Evolutionary conservation across 92 coral and sea anemone genomes (phyloP), one percentile per base, ranked within the genome.

Genomic region (Porites evermanni): DNA sequence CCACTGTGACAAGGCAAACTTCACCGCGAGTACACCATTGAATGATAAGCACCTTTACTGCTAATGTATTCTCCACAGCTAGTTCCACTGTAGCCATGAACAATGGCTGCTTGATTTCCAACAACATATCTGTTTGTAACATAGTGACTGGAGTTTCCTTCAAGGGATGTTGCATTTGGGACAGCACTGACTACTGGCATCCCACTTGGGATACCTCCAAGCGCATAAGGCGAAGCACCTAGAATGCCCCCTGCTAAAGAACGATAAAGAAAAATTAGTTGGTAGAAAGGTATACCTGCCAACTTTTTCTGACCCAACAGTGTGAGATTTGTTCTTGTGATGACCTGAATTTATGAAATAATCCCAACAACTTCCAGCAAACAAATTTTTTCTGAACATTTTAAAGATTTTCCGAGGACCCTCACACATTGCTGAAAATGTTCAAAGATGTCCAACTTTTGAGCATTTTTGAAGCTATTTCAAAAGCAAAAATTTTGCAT

Each of bases 31-130:
- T 67, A 85, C 70, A 76, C 82, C 82, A 77, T 77, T 18, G 88
- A 65, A 50, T 78, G 88, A 21, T 65, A 72, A 1, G 82, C 64
- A 12, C 86, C 74, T 56, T 58, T 70, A 29, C 86, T 82, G 67
- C 32, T 82, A 79, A 32, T 59, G 16, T 72, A 70, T 16, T 85
- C 88, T n/a, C 88, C 83, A 85, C 88, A 85, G 72, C 83, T 54
- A 6, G 82, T 19, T 5, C 88, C 84, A 13, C 70, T 51, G 24
- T 87, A 84, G 68, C 90, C 78, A 21, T 75, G 89, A 14, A 88
- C 76, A 75, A 90, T 81, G 19, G 94, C 91, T 29, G 95, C 88
- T 64, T 92, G 95, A 77, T 88, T 89, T 19, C 95, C 91, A 13
- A 91, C 95, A 12, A 92, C 90, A 54, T 92, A 92, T 75, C 94